Base-by-base conservation (phyloP, 2,888 invertebrate species). In the Iselma pallidipennis region DNA sequence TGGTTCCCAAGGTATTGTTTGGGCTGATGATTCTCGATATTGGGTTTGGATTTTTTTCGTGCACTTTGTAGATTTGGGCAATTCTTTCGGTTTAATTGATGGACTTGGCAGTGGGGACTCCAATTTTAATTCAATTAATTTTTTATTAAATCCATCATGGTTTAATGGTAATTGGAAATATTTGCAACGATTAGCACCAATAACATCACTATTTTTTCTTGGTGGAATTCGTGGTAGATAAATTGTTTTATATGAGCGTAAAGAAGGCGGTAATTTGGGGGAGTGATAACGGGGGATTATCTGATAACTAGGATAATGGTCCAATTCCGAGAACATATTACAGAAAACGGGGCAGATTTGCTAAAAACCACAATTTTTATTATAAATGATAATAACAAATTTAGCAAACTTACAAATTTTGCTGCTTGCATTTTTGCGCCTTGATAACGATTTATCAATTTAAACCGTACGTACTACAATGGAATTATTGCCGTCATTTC, bases 1-100 rank as follows among this genome's bases (percentile, higher is more conserved):
- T 0, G 92, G 90, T 66, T 91, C 88, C 88, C 92, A 93, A 0
- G 93, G 92, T 12, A 83, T 82, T 0, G 93, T 94, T 80, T 93
- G 93, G 0, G 89, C 86, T 66, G 90, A 90, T 0, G 89, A 89
- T 72, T 92, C 93, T 60, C 92, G 85, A 76, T 85, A 92, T 58
- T 87, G 78, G 1, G 92, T 92, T 81, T 92, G 91, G 0, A 88
- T 86, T 45, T 82, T 85, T 51, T 83, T 82, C 60, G 81, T 57
- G 67, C 54, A 59, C 66, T 68, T 48, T 62, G 16, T 4, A 6
- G 16, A 6, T 23, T 45, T 7, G 45, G 29, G 9, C 14, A n/a
- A 29, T 55, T 45, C 48, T 59, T 52, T 10, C 23, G 56, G 42
- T 31, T 49, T 21, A 31, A 26, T 9, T 48, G 51, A 16, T 23